A percentile compares a stretch with the other conserved stretches of the same genome.
These are phyloP conservation scores for Atethmia centrago DNA, from an alignment of 2,888 invertebrate genomes.

Conservation along the genomic window DNA sequence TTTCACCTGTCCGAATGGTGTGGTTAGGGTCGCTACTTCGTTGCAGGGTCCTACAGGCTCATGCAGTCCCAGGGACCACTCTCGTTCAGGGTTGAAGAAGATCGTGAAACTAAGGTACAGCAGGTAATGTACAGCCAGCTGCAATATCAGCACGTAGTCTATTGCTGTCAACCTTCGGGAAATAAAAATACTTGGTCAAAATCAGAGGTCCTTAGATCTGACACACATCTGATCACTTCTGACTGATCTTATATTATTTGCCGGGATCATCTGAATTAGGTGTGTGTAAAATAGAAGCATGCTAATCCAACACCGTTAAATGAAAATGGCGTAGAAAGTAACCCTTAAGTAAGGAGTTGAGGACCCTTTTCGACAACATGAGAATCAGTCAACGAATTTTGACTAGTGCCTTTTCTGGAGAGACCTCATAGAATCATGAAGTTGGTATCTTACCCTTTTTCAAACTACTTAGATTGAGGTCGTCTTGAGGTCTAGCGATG, in stretches of 20 bases:
- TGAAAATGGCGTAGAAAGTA: neutral
- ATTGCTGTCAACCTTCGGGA: conserved; percentile 75
- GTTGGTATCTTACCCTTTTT: neutral
- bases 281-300: neutral
- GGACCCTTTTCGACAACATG: neutral
- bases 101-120: conserved; percentile 91
- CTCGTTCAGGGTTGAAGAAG: conserved; percentile 92
- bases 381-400: neutral
- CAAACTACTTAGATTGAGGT: neutral
- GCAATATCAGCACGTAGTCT: conserved; percentile 85
- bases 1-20: conserved; percentile 92
- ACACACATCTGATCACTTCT: too few species aligned
- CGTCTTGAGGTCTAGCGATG: neutral
- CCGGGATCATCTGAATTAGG: neutral
- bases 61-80: conserved; percentile 93
- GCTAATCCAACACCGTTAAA: neutral
- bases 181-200: conserved; percentile 1
- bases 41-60: conserved; percentile 94
- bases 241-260: neutral
- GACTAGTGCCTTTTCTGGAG: neutral
- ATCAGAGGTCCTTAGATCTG: neutral
- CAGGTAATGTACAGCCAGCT: conserved; percentile 91
- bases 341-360: neutral
- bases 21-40: conserved; percentile 90
- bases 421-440: neutral